phyloP scores from a whole-genome alignment of 2,113 vertebrate genomes.

The Corythoichthys haematopterus region DNA sequence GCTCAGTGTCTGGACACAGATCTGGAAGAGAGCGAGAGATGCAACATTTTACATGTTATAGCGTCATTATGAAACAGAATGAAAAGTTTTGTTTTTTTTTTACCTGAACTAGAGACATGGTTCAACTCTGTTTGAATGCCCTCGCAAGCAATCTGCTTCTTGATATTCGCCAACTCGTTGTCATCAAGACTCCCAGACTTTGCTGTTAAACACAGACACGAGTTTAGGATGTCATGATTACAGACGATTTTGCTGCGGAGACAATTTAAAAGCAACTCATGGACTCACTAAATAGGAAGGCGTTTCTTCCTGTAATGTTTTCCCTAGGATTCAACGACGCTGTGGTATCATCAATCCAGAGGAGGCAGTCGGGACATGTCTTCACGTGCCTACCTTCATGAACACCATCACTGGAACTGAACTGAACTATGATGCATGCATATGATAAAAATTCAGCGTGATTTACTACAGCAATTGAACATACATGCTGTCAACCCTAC shows the following conservation, averaged over 20 bases:
- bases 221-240: no score
- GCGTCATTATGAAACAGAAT: neutral
- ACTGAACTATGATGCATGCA: constrained; percentile 5
- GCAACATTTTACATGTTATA: neutral
- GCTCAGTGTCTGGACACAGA: constrained; percentile 15
- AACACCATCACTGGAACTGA: neutral
- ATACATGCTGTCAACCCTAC: neutral
- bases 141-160: constrained; percentile 38
- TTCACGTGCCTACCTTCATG: constrained; percentile 17
- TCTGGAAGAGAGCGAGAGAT: constrained; percentile 34
- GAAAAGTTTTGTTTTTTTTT: neutral
- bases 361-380: constrained; percentile 40
- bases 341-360: constrained; percentile 27
- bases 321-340: neutral
- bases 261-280: neutral
- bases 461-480: no score
- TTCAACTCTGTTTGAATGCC: constrained; percentile 17
- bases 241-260: neutral
- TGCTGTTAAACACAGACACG: constrained; percentile 14
- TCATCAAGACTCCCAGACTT: constrained; percentile 20
- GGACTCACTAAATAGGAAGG: constrained; percentile 43
- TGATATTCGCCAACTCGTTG: constrained; percentile 21
- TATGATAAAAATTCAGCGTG: no score
- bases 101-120: constrained; percentile 21
- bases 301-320: neutral